A percentile compares a stretch with the other conserved stretches of the same genome.
phyloP scores from a whole-genome alignment of 2,888 invertebrate genomes.

The Phengaris arion region DNA sequence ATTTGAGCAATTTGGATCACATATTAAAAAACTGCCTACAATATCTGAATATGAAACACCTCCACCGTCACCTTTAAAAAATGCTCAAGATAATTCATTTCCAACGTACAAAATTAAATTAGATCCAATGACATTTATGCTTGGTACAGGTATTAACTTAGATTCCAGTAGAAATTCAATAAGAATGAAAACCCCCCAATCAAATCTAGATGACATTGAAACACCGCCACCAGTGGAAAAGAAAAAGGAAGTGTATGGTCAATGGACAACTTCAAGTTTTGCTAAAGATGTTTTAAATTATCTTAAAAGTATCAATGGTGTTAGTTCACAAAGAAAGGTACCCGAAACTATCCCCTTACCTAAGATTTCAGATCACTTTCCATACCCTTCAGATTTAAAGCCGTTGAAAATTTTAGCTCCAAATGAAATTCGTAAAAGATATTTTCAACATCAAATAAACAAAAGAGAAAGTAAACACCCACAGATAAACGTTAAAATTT shows the following conservation, averaged over 20 bases:
- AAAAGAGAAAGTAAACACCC: slow-evolving; percentile 48
- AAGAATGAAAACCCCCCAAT: slow-evolving; percentile 39
- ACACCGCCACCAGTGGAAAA: slow-evolving; percentile 53
- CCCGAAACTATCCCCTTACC: slow-evolving; percentile 57
- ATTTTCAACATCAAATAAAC: slow-evolving; percentile 41
- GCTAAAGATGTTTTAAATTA: slow-evolving; percentile 65
- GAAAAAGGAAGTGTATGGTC: slow-evolving; percentile 58
- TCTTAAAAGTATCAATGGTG: slow-evolving; percentile 59
- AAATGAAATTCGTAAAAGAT: slow-evolving; percentile 51
- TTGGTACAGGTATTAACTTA: slow-evolving; percentile 36
- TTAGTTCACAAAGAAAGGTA: slow-evolving; percentile 50
- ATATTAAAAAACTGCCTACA: slow-evolving; percentile 43
- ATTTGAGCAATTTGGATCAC: slow-evolving; percentile 38
- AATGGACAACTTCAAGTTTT: slow-evolving; percentile 66
- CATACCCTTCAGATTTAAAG: slow-evolving; percentile 62
- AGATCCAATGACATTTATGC: slow-evolving; percentile 38
- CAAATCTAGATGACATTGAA: slow-evolving; percentile 50
- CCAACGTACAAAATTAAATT: slow-evolving; percentile 40
- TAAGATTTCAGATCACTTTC: slow-evolving; percentile 58
- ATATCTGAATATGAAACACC: slow-evolving; percentile 62
- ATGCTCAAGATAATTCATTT: slow-evolving; percentile 41
- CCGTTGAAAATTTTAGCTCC: slow-evolving; percentile 52
- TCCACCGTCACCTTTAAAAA: slow-evolving; percentile 51
- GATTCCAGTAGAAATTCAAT: slow-evolving; percentile 31
- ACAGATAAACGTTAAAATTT: slow-evolving; percentile 62